A percentile compares a stretch with the other conserved stretches of the same genome.
phyloP scores from a whole-genome alignment of 2,113 vertebrate genomes.

The Turdus rufiventris region DNA sequence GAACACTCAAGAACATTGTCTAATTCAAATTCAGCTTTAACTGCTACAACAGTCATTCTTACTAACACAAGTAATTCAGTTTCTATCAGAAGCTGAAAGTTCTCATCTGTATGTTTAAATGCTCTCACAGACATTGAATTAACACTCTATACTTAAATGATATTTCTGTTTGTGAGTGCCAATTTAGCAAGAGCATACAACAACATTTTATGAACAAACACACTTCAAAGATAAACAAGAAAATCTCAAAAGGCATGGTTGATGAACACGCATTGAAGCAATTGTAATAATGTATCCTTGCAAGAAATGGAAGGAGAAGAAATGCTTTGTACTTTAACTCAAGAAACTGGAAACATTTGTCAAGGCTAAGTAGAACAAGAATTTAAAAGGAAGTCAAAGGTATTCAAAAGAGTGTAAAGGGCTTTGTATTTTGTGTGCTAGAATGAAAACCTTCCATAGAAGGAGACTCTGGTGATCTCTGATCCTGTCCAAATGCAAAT shows the following conservation, averaged over 20 bases:
- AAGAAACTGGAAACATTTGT: constrained; percentile 39
- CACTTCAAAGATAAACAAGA: not conserved
- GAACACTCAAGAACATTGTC: not conserved
- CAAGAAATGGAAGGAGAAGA: constrained; percentile 38
- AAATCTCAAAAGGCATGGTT: not conserved
- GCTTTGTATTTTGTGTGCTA: constrained; percentile 63
- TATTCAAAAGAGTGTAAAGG: constrained; percentile 75
- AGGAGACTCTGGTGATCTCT: constrained; percentile 58
- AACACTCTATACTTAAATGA: not conserved
- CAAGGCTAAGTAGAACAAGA: constrained; percentile 54
- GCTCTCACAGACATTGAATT: not conserved
- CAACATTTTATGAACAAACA: not conserved
- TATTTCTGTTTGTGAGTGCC: not conserved
- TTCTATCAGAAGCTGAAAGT: not conserved
- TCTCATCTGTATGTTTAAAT: not conserved
- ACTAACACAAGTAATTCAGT: not conserved
- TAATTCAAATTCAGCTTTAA: not conserved
- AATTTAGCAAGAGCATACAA: not conserved
- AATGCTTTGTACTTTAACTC: constrained; percentile 35
- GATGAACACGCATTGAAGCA: constrained; percentile 24
- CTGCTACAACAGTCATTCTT: not conserved
- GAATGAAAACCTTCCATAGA: constrained; percentile 70
- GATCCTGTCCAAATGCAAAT: constrained; percentile 77
- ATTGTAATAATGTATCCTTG: constrained; percentile 5
- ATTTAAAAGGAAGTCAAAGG: constrained; percentile 57